Base-by-base conservation (phyloP, 2,888 invertebrate species). In the Odontomyia ornata region DNA sequence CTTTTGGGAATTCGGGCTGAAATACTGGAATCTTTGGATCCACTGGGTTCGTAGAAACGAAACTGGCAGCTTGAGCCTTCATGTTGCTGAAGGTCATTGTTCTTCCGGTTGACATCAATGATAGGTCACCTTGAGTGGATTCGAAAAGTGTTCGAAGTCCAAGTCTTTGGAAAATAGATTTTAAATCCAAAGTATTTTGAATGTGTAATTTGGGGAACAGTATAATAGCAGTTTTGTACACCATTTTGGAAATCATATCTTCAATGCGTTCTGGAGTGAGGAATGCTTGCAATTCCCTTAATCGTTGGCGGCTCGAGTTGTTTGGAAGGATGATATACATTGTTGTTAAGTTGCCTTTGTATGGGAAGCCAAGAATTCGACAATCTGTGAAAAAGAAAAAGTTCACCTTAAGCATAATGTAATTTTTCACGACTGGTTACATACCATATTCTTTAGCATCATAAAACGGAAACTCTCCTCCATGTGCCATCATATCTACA, bases 121-220 rank as follows among this genome's bases (percentile, higher is more conserved):
- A 92, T 64, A 95, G 89, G 85, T 94, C 93, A 0, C 93, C 91
- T 72, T 85, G 83, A 0, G 80, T 80, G 0, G 89, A 89, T 77
- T 88, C 84, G 83, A 95, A 95, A 77, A 95, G 86, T 0, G 91
- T 88, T 1, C 84, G 83, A 0, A 93, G 83, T 0, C 93, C 93
- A 77, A 94, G 83, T 1, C 84, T 82, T 79, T 89, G 84, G 2
- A 95, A 85, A 0, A 90, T 82, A 0, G 86, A 79, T 77, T 88
- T 90, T 56, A 94, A 84, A 80, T 89, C 88, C 1, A 90, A 81
- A 0, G 88, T 89, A 65, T 88, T 90, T 79, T 90, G 89, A 0
- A 95, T 85, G 80, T 91, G 90, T 91, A 95, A 91, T 84, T 92
- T 93, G 0, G 95, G 95, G 47, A 91, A 87, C 0, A 92, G 83